A percentile compares a stretch with the other conserved stretches of the same genome.
These are phyloP conservation scores for Heloderma charlesbogerti DNA, from an alignment of 2,113 vertebrate species.

Conservation along the genomic window DNA sequence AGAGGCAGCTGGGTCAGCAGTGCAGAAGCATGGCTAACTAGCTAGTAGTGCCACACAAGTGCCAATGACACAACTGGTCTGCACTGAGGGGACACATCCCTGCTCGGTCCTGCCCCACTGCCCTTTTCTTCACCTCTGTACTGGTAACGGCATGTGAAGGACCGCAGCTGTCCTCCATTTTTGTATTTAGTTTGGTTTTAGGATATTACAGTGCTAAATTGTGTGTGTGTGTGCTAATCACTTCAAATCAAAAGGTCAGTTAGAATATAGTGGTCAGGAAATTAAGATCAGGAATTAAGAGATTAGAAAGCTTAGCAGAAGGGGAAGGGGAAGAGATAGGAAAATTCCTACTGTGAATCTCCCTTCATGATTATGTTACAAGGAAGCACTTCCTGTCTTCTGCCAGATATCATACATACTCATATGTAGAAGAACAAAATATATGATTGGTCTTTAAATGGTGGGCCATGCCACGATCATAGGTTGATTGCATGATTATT, in stretches of 20 bases:
- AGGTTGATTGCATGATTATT: no score
- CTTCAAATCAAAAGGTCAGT: no score
- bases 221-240: no score
- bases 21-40: not conserved
- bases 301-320: no score
- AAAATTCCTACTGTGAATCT: no score
- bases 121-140: not conserved
- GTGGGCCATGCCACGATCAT: not conserved
- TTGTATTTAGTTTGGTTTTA: no score
- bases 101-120: not conserved
- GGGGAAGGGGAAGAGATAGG: not conserved
- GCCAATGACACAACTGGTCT: not conserved
- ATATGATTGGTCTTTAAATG: not conserved
- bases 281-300: no score
- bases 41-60: no score
- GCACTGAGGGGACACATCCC: not conserved
- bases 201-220: no score
- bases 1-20: not conserved
- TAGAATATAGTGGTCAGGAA: no score
- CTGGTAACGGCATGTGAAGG: not conserved
- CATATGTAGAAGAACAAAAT: not conserved
- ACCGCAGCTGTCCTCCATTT: no score
- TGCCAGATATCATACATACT: not conserved
- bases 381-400: not conserved
- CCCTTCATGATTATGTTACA: no score